phyloP scores from a whole-genome alignment of 2,113 vertebrate genomes.

The Alethe diademata region DNA sequence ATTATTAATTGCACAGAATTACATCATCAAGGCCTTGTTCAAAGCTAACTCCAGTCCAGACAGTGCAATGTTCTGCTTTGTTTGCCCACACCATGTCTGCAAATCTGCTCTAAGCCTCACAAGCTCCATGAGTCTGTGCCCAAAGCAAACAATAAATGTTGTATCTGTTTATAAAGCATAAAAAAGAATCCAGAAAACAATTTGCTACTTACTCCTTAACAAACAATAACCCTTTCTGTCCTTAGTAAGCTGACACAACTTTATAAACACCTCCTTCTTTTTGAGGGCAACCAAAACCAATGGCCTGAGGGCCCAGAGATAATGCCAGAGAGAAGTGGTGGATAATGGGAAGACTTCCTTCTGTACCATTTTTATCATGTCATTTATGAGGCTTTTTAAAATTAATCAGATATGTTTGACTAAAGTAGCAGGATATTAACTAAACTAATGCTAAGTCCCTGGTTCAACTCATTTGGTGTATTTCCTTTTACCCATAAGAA shows the following conservation, averaged over 20 bases:
- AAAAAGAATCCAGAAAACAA: background rate
- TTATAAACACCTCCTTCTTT: background rate
- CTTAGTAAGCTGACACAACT: background rate
- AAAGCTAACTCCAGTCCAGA: background rate
- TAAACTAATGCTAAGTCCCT: background rate
- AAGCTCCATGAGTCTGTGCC: accelerated
- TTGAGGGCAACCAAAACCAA: background rate
- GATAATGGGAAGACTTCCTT: background rate
- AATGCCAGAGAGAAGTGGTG: background rate
- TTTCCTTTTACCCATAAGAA: background rate
- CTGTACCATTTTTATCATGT: background rate
- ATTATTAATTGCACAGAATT: background rate
- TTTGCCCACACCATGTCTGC: background rate
- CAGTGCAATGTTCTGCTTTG: background rate
- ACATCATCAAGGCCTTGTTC: background rate
- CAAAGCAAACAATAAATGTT: background rate
- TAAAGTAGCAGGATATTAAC: background rate
- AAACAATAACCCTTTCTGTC: background rate
- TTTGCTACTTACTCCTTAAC: background rate
- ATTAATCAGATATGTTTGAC: background rate
- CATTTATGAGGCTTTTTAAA: background rate
- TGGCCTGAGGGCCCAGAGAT: background rate
- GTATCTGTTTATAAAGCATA: background rate
- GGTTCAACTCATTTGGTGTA: background rate
- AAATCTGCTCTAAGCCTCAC: background rate